phyloP scores from a whole-genome alignment of 1,140 invertebrate genomes.

The Adoxophyes honmai region DNA sequence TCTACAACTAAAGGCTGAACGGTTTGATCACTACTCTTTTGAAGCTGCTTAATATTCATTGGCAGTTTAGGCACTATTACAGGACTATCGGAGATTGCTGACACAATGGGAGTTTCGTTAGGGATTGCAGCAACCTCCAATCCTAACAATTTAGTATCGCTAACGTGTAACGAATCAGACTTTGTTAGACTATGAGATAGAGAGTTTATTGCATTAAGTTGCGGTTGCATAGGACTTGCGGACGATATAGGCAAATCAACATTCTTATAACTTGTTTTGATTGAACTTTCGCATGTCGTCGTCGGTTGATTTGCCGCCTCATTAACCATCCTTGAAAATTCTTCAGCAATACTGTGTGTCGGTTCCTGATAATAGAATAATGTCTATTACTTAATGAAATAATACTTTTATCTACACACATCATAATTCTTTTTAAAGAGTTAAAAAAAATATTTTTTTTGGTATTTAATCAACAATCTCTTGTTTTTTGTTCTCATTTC shows the following conservation, averaged over 20 bases:
- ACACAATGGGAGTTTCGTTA: constrained; percentile 60
- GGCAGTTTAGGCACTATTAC: constrained; percentile 72
- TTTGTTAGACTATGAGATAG: constrained; percentile 63
- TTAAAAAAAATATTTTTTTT: no score
- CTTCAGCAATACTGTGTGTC: constrained; percentile 53
- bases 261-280: constrained; percentile 52
- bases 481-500: no score
- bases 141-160: constrained; percentile 57
- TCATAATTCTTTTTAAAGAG: no score
- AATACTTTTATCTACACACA: no score
- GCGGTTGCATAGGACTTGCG: constrained; percentile 43
- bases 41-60: constrained; percentile 49
- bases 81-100: constrained; percentile 67
- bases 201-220: constrained; percentile 55
- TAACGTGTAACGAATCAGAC: constrained; percentile 65
- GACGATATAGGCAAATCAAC: constrained; percentile 38
- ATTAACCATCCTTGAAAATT: constrained; percentile 60
- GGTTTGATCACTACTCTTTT: constrained; percentile 53
- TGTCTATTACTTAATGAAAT: no score
- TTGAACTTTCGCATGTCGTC: constrained; percentile 39
- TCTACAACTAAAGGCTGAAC: constrained; percentile 49
- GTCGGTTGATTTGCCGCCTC: constrained; percentile 56
- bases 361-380: constrained; percentile 30
- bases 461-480: no score
- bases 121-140: constrained; percentile 46